Conservation (phyloP, 2,797 vertebrate genomes). For the Pristis pectinata region DNA sequence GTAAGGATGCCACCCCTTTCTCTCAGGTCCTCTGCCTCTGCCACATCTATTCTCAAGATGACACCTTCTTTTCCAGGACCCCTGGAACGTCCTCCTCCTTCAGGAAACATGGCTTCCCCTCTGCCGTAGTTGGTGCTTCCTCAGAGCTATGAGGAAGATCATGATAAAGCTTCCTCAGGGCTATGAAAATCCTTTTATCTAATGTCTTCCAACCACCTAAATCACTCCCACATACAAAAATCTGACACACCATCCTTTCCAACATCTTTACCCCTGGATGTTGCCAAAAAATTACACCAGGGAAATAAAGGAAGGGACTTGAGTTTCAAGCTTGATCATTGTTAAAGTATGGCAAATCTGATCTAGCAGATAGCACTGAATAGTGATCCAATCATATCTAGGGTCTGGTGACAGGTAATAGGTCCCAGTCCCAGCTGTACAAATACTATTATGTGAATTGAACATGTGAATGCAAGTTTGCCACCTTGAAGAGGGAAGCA, state of each 20-base stretch:
- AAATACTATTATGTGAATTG: too few relatives aligned
- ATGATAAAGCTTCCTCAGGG: neutral
- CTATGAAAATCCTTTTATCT: neutral
- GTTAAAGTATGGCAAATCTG: neutral
- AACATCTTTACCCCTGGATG: too few relatives aligned
- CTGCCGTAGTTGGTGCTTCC: neutral
- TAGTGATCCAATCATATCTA: neutral
- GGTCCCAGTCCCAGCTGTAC: neutral
- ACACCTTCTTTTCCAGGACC: too few relatives aligned
- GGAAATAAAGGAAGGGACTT: neutral
- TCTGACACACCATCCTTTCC: too few relatives aligned
- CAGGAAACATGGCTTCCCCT: too few relatives aligned
- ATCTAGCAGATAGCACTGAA: neutral
- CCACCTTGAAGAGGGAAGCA: neutral
- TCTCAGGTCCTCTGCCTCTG: too few relatives aligned
- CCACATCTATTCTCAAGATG: too few relatives aligned
- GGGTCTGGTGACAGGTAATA: neutral
- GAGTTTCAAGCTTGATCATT: neutral
- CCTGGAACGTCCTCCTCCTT: too few relatives aligned
- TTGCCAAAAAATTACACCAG: too few relatives aligned
- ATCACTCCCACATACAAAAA: too few relatives aligned
- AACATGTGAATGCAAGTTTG: neutral
- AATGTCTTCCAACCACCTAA: neutral
- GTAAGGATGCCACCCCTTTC: too few relatives aligned
- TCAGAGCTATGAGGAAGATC: neutral